Base-by-base conservation (phyloP, 2,113 vertebrate species). In the Rhea americana region DNA sequence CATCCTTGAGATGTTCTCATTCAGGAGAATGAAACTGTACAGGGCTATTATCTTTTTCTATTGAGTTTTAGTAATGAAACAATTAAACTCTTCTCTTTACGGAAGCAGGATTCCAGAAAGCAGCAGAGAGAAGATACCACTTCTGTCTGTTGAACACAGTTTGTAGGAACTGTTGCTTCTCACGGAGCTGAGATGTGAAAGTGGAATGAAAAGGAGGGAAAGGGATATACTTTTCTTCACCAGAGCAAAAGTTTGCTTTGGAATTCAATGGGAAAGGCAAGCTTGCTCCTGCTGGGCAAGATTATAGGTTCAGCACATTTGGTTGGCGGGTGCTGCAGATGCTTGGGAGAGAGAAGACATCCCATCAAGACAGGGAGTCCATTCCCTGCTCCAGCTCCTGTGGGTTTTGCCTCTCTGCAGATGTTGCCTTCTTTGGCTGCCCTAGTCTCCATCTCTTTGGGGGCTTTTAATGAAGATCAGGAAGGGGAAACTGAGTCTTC, bases 321-420 rank as follows among this genome's bases (percentile, higher is more conserved):
- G 39, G 14, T 21, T 3, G 1, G 9, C 28, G 17, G 0, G 1
- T 35, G 20, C n/a, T 45, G 13, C 7, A 0, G 25, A 7, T 53
- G 53, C 7, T 9, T 37, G 43, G 47, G 48, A 39, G 47, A 51
- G 22, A 18, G 58, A 56, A 15, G 67, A 73, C 17, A 35, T 24
- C 28, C 12, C 14, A 1, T 37, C 24, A 24, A 32, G 39, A 8
- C 41, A 37, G 13, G 25, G 55, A n/a, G 37, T 25, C 48, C 26
- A 58, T 25, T 15, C 51, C 14, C 20, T 66, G 51, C 39, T 61
- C 51, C 82, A 61, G 28, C 37, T 53, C 32, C 28, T 4, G 6
- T 19, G 37, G 9, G 3, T 16, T 72, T 66, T 22, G 18, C 26
- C 58, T 66, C 65, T 26, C 1, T 1, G 11, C 19, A 76, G 58